A percentile compares a stretch with the other conserved stretches of the same genome.
These are phyloP conservation scores for Drosophila melanosoma DNA, from an alignment of 2,888 invertebrate genomes.

Conservation along the genomic window DNA sequence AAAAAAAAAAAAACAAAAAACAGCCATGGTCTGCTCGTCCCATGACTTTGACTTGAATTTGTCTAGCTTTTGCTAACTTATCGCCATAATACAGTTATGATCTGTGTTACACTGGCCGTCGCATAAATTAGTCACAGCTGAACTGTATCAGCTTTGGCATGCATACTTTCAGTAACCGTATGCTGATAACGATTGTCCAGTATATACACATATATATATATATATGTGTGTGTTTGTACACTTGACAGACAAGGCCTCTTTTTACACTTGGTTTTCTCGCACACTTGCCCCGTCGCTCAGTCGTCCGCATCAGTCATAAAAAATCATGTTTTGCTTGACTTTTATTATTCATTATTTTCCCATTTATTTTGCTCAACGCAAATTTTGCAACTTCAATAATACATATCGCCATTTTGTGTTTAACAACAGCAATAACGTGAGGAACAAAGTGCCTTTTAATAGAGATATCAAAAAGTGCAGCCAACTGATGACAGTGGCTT, in stretches of 20 bases:
- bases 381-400: constrained; percentile 50
- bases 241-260: constrained; percentile 39
- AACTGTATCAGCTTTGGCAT: constrained; percentile 34
- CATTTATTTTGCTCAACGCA: constrained; percentile 70
- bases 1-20: neutral
- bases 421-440: neutral
- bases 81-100: constrained; percentile 71
- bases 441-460: constrained; percentile 54
- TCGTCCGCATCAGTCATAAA: constrained; percentile 66
- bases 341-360: constrained; percentile 84
- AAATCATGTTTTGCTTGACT: constrained; percentile 82
- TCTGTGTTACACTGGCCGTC: constrained; percentile 63
- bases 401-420: constrained; percentile 53
- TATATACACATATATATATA: neutral
- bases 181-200: constrained; percentile 59
- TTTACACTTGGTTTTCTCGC: constrained; percentile 35
- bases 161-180: constrained; percentile 39
- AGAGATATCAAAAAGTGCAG: constrained; percentile 72
- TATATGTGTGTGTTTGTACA: neutral
- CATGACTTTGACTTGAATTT: constrained; percentile 68
- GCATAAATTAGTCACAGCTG: constrained; percentile 71
- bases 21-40: constrained; percentile 54
- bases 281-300: constrained; percentile 16
- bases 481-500: constrained; percentile 67
- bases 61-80: constrained; percentile 64